Percentiles rank a stretch among this genome's conserved stretches.
Conservation (phyloP, 1,140 invertebrate genomes). For the Zaprionus taronus region DNA sequence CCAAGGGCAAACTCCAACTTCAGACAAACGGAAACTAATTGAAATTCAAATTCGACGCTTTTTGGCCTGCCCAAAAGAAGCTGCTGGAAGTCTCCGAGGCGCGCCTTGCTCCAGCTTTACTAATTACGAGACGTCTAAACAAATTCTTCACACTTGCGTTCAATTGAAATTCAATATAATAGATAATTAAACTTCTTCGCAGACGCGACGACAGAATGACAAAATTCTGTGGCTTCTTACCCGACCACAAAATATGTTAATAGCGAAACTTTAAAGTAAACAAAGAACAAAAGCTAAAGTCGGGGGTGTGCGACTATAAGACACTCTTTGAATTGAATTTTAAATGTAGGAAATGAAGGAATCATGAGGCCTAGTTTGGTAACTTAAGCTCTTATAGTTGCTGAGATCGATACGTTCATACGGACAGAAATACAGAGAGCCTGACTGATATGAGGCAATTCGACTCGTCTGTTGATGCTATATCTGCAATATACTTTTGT, state of each 20-base stretch:
- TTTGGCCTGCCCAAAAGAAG: constrained; percentile 13
- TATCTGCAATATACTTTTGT: too few species aligned
- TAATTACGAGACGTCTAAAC: constrained; percentile 14
- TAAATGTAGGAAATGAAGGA: too few species aligned
- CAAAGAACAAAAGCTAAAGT: too few species aligned
- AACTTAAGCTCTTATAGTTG: too few species aligned
- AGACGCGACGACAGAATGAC: background rate
- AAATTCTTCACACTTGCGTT: constrained; percentile 4
- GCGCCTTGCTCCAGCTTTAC: background rate
- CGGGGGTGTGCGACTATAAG: too few species aligned
- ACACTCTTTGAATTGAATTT: too few species aligned
- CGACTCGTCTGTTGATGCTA: too few species aligned
- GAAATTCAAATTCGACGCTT: constrained; percentile 63
- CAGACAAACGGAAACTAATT: constrained; percentile 65
- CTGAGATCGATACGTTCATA: too few species aligned
- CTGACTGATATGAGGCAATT: too few species aligned
- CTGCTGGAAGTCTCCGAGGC: constrained; percentile 8
- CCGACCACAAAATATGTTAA: background rate
- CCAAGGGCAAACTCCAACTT: constrained; percentile 12
- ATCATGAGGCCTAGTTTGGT: too few species aligned
- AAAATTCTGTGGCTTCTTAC: background rate
- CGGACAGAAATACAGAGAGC: too few species aligned
- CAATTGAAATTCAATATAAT: constrained; percentile 19
- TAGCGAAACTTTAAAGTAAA: background rate
- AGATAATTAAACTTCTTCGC: background rate